phyloP scores from a whole-genome alignment of 1,140 invertebrate species.

The Saxidomus purpurata region DNA sequence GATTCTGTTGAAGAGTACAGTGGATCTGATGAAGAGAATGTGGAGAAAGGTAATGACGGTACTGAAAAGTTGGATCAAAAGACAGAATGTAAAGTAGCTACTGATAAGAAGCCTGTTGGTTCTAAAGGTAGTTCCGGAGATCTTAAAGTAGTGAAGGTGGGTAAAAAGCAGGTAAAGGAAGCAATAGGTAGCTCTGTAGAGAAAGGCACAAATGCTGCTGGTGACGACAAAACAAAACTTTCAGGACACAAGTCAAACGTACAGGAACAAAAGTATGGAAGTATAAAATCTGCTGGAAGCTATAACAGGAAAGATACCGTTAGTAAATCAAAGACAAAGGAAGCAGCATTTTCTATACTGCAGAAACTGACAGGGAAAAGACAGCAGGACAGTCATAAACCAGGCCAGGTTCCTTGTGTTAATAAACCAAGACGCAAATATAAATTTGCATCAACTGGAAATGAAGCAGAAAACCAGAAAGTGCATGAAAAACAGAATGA shows the following conservation, averaged over 20 bases:
- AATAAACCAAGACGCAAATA: slow-evolving; percentile 20
- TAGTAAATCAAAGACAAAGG: slow-evolving; percentile 28
- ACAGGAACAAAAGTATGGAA: neutral
- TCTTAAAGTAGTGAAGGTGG: neutral
- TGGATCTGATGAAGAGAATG: neutral
- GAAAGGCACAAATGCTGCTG: neutral
- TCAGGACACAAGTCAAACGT: neutral
- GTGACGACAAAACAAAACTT: neutral
- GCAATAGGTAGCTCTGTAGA: neutral
- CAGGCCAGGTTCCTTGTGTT: slow-evolving; percentile 51
- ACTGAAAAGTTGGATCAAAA: neutral
- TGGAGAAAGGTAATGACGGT: too few species aligned
- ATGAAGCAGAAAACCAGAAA: neutral
- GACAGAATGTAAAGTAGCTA: neutral
- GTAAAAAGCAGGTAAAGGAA: neutral
- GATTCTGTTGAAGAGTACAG: slow-evolving; percentile 30
- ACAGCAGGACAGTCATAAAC: neutral
- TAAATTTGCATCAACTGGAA: slow-evolving; percentile 10
- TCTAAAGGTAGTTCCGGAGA: neutral
- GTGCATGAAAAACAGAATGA: neutral
- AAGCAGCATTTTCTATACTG: slow-evolving; percentile 43
- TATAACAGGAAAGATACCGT: neutral
- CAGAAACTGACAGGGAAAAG: slow-evolving; percentile 59
- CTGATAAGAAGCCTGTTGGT: neutral
- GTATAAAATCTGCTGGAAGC: neutral